Base-by-base conservation (phyloP, 2,888 invertebrate species). In the Laothoe populi region DNA sequence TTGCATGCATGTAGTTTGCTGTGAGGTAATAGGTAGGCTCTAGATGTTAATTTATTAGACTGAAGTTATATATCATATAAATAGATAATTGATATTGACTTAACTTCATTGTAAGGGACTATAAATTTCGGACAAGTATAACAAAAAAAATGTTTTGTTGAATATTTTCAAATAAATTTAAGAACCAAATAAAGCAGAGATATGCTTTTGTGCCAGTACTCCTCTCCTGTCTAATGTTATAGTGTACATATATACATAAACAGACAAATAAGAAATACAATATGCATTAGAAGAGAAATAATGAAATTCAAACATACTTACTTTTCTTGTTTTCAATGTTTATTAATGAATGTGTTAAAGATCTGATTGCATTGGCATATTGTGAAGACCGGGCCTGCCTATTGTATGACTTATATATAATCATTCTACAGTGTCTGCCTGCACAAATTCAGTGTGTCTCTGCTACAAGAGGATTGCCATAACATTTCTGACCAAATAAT, bases 181-280 rank as follows among this genome's bases (percentile, higher is more conserved):
- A n/a, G n/a, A n/a, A n/a, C n/a, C n/a, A n/a, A n/a, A n/a, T n/a
- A n/a, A n/a, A 24, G 11, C 19, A 19, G 23, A 21, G 26, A 48
- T 38, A 48, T 38, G 48, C 10, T 16, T 60, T 40, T 60, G 40
- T 60, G 40, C 40, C 48, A 49, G 60, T 48, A 16, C 26, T 38
- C 26, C 10, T 35, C 10, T 45, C 13, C 31, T 59, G 13, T 45
- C 16, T 13, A 35, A 45, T 13, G 21, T 35, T 35, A 16, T n/a
- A 44, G 10, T 38, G 21, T 60, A 31, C 38, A 38, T 35, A 31
- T 23, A 38, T 35, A 35, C 10, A 53, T 11, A 10, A 53, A 53
- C 19, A 19, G 31, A 53, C 35, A 35, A 53, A 53, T 35, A 53
- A 53, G 16, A 16, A 16, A 31, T 35, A 35, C 11, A 53, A 35